Evolutionary conservation across 2,113 vertebrate genomes (phyloP).

Genomic region (Pagrus major): DNA sequence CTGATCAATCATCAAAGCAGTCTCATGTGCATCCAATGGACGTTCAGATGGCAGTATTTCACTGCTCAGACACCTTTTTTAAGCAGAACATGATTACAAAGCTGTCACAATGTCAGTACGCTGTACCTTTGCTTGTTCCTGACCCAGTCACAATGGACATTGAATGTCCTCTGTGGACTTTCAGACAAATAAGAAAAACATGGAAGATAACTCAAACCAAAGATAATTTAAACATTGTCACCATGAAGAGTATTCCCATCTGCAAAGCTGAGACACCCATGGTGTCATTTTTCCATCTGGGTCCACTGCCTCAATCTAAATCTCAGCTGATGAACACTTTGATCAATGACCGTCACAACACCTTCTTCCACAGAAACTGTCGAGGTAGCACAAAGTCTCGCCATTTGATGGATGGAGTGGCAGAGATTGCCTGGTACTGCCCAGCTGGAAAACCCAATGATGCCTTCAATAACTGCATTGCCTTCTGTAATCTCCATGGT

Average conservation of each 20-base stretch:
- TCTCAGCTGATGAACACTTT: conserved; percentile 85
- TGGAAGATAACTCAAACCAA: conserved; percentile 70
- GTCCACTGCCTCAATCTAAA: conserved; percentile 82
- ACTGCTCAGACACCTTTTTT: conserved; percentile 83
- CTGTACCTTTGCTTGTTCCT: conserved; percentile 83
- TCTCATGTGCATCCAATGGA: conserved; percentile 80
- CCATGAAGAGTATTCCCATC: conserved; percentile 71
- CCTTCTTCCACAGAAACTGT: conserved; percentile 83
- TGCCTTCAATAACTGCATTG: conserved; percentile 79
- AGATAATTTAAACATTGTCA: neutral
- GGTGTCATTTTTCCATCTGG: conserved; percentile 83
- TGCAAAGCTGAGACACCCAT: conserved; percentile 73
- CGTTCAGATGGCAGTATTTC: conserved; percentile 85
- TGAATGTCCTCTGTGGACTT: conserved; percentile 82
- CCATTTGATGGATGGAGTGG: conserved; percentile 81
- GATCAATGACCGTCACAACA: conserved; percentile 69
- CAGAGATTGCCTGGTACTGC: conserved; percentile 87
- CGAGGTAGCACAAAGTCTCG: conserved; percentile 74
- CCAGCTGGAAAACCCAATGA: conserved; percentile 77
- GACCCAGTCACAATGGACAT: conserved; percentile 63
- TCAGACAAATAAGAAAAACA: conserved; percentile 80
- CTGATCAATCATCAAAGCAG: neutral
- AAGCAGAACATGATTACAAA: conserved; percentile 81
- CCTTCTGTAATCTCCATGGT: conserved; percentile 84
- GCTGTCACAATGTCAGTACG: conserved; percentile 85